A percentile compares a stretch with the other conserved stretches of the same genome.
Evolutionary conservation across 1,140 invertebrate genomes (phyloP).

Genomic region (Dryas iulia): DNA sequence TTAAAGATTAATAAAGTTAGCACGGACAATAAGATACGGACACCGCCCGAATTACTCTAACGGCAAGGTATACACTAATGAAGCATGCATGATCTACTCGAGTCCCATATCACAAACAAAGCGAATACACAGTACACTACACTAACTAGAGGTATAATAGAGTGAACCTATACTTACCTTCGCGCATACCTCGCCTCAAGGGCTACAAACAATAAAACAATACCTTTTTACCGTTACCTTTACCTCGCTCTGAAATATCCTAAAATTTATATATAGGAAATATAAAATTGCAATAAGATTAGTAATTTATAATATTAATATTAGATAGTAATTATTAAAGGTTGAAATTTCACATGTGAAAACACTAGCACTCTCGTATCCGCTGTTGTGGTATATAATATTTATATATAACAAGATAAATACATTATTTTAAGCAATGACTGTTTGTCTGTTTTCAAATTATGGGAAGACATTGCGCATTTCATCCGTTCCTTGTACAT

Average conservation of each 20-base stretch:
- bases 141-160: conserved; percentile 17
- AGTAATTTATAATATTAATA: conserved; percentile 76
- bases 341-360: conserved; percentile 79
- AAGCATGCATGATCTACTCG: conserved; percentile 58
- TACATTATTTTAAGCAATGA: conserved; percentile 76
- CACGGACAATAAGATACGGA: conserved; percentile 5
- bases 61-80: conserved; percentile 8
- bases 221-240: conserved; percentile 65
- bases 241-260: conserved; percentile 71
- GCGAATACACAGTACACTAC: conserved; percentile 46
- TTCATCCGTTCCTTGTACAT: conserved; percentile 78
- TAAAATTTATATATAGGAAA: conserved; percentile 56
- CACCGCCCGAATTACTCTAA: conserved; percentile 3
- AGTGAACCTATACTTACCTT: conserved; percentile 61
- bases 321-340: conserved; percentile 70
- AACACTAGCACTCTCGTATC: conserved; percentile 78
- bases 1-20: conserved; percentile 32
- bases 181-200: conserved; percentile 62
- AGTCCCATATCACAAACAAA: conserved; percentile 55
- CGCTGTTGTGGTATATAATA: conserved; percentile 71
- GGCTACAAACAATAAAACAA: conserved; percentile 61
- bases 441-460: conserved; percentile 71
- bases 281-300: conserved; percentile 68
- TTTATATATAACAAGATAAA: conserved; percentile 71
- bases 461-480: conserved; percentile 81